Evolutionary conservation across 2,888 invertebrate species (phyloP).

Genomic region (Meta bourneti): DNA sequence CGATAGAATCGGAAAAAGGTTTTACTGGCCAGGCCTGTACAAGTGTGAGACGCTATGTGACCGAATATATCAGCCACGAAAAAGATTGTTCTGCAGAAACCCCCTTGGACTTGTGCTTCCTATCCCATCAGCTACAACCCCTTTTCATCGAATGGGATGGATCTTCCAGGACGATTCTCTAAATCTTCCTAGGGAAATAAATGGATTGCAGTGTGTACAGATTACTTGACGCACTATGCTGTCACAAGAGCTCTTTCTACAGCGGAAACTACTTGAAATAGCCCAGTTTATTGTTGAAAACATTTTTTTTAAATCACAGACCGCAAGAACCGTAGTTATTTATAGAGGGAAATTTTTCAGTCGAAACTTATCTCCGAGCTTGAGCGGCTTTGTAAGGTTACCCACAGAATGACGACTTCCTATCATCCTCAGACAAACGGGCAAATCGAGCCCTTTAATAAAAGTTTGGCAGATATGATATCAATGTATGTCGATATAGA

Average conservation of each 20-base stretch:
- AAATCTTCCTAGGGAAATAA: constrained; percentile 64
- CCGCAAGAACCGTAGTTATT: not conserved
- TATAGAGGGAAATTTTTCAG: constrained; percentile 6
- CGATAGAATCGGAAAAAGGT: constrained; percentile 29
- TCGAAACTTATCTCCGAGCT: constrained; percentile 17
- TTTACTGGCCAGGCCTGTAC: constrained; percentile 43
- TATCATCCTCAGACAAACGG: not conserved
- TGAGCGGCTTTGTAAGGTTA: not conserved
- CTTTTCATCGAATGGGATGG: constrained; percentile 66
- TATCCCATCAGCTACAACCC: constrained; percentile 5
- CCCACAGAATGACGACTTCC: not conserved
- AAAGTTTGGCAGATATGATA: not conserved
- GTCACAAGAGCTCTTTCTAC: constrained; percentile 30
- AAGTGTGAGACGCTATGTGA: constrained; percentile 43
- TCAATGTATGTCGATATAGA: too few species aligned
- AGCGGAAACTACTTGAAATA: constrained; percentile 6
- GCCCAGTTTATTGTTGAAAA: constrained; percentile 73
- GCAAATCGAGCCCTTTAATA: constrained; percentile 14
- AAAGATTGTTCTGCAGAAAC: not conserved
- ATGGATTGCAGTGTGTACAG: constrained; percentile 73
- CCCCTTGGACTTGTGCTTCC: constrained; percentile 14
- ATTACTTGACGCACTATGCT: constrained; percentile 21
- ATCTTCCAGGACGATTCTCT: constrained; percentile 76
- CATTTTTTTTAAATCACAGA: constrained; percentile 70
- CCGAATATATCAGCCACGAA: constrained; percentile 36